Evolutionary conservation across 2,888 invertebrate genomes (phyloP).

Genomic region (Drosophila silvestris): DNA sequence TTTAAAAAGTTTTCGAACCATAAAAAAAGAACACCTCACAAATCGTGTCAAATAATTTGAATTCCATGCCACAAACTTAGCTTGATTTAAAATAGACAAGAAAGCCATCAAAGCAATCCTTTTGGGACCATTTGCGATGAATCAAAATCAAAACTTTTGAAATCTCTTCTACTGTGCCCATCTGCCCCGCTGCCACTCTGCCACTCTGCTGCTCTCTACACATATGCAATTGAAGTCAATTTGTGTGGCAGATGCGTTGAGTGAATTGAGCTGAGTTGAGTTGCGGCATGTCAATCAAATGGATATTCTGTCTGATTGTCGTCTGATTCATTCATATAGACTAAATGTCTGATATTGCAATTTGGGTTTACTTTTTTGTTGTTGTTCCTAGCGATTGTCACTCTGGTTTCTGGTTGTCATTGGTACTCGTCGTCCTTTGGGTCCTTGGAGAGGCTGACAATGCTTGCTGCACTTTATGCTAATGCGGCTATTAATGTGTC

Average conservation of each 20-base stretch:
- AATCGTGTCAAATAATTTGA: not conserved
- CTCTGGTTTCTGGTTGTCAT: conserved; percentile 4
- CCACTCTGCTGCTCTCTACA: conserved; percentile 14
- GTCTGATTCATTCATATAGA: conserved; percentile 16
- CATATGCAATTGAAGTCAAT: conserved; percentile 58
- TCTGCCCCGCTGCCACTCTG: not conserved
- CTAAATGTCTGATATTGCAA: conserved; percentile 52
- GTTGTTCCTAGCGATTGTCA: conserved; percentile 41
- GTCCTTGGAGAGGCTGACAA: conserved; percentile 52
- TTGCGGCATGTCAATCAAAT: conserved; percentile 68
- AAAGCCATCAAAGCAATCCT: not conserved
- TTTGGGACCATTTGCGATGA: not conserved
- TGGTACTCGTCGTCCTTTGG: conserved; percentile 1
- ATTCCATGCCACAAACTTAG: not conserved
- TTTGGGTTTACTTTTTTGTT: conserved; percentile 16
- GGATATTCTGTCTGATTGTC: conserved; percentile 51
- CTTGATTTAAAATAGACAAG: not conserved
- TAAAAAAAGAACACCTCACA: not conserved
- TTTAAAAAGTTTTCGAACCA: not conserved
- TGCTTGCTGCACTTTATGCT: conserved; percentile 67
- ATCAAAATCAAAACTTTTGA: not conserved
- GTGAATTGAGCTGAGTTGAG: conserved; percentile 26
- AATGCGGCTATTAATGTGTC: conserved; percentile 71
- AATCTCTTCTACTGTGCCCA: not conserved
- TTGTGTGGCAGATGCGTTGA: conserved; percentile 29